Evolutionary conservation across 2,797 vertebrate genomes (phyloP).

Genomic region (Oreortyx pictus): DNA sequence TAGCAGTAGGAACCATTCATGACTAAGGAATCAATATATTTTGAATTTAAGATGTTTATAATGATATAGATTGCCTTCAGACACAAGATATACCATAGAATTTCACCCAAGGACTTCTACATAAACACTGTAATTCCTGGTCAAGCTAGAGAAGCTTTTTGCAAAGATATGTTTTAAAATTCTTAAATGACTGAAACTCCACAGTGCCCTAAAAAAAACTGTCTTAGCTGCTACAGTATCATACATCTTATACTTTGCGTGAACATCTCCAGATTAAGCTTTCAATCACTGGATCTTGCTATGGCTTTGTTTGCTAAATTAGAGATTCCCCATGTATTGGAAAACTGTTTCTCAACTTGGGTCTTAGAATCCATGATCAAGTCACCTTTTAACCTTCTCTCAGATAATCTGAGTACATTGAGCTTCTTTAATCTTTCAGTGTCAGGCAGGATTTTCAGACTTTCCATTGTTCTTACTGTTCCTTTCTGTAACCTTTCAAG

Average conservation of each 20-base stretch:
- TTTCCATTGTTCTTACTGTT: constrained; percentile 41
- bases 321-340: background rate
- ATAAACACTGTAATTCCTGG: background rate
- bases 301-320: constrained; percentile 12
- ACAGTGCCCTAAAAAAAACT: background rate
- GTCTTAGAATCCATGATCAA: constrained; percentile 18
- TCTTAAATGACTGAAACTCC: background rate
- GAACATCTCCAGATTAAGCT: background rate
- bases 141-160: background rate
- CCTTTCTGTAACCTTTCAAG: background rate
- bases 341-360: constrained; percentile 22
- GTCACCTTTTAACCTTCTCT: constrained; percentile 46
- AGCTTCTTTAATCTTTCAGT: constrained; percentile 48
- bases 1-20: background rate
- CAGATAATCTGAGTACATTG: constrained; percentile 24
- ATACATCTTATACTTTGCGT: background rate
- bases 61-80: background rate
- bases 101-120: background rate
- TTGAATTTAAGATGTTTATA: background rate
- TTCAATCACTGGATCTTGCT: background rate
- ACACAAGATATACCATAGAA: background rate
- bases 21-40: constrained; percentile 20
- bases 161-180: background rate
- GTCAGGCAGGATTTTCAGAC: constrained; percentile 50
- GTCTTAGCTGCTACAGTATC: background rate